Evolutionary conservation across 2,888 invertebrate genomes (phyloP).

Genomic region (Eupithecia subfuscata): DNA sequence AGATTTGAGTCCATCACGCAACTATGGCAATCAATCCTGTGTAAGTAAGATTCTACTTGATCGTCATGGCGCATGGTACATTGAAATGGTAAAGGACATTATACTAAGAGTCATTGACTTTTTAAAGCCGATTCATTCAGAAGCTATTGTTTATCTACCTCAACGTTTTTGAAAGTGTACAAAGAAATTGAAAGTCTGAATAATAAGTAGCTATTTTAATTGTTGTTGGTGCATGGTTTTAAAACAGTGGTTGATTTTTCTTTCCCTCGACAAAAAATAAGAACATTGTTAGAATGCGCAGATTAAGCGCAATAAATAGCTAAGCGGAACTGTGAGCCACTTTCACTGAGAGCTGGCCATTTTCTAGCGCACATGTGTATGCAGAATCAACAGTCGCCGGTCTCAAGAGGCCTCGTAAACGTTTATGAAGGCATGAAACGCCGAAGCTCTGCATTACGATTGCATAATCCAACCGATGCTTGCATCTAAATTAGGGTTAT

Average conservation of each 20-base stretch:
- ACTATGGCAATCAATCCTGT: not conserved
- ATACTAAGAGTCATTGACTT: conserved; percentile 4
- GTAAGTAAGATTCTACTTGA: not conserved
- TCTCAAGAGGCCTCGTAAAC: conserved; percentile 65
- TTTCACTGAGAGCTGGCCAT: conserved; percentile 75
- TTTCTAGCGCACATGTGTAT: conserved; percentile 61
- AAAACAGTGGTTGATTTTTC: conserved; percentile 16
- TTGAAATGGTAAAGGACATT: not conserved
- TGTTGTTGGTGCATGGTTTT: conserved; percentile 17
- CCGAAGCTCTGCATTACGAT: conserved; percentile 51
- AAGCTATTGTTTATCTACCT: not conserved
- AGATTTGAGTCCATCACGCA: not conserved
- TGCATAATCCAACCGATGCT: conserved; percentile 54
- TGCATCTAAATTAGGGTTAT: conserved; percentile 41
- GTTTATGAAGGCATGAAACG: conserved; percentile 63
- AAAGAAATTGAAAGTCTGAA: conserved; percentile 37
- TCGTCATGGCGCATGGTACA: not conserved
- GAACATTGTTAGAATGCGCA: conserved; percentile 45
- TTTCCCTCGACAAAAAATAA: conserved; percentile 37
- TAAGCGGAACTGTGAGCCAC: conserved; percentile 76
- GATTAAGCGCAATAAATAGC: conserved; percentile 68
- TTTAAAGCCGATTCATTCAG: not conserved
- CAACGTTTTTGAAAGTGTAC: conserved; percentile 20
- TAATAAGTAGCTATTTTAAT: conserved; percentile 31
- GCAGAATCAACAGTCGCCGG: conserved; percentile 41